A percentile compares a stretch with the other conserved stretches of the same genome.
phyloP scores from a whole-genome alignment of 2,888 invertebrate genomes.

The Sinelater perroti region DNA sequence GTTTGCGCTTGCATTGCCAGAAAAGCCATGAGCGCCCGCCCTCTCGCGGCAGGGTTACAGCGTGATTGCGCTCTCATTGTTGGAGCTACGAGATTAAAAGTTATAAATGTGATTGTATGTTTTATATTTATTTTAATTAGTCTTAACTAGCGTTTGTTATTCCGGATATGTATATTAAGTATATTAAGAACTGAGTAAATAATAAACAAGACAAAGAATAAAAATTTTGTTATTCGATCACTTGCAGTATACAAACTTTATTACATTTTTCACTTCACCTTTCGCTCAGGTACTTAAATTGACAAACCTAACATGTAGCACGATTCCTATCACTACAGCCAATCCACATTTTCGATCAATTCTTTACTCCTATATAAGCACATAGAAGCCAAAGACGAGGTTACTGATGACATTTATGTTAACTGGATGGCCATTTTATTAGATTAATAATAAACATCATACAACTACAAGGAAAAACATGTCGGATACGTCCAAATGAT shows the following conservation, averaged over 20 bases:
- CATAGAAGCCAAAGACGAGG: constrained; percentile 22
- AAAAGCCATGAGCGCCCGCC: constrained; percentile 20
- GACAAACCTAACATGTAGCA: constrained; percentile 30
- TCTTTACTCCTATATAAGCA: constrained; percentile 26
- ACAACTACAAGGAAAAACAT: constrained; percentile 14
- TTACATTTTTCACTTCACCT: constrained; percentile 14
- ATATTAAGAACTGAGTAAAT: constrained; percentile 18
- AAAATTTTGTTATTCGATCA: constrained; percentile 31
- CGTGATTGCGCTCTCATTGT: no score
- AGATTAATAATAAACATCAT: constrained; percentile 24
- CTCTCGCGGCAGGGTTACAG: no score
- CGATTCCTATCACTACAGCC: constrained; percentile 24
- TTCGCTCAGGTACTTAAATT: constrained; percentile 34
- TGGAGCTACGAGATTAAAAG: no score
- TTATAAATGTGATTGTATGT: constrained; percentile 30
- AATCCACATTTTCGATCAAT: constrained; percentile 21
- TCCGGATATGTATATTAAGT: constrained; percentile 8
- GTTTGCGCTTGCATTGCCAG: constrained; percentile 70
- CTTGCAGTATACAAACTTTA: constrained; percentile 32
- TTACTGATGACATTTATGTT: constrained; percentile 15
- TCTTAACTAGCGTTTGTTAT: constrained; percentile 12
- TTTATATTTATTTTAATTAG: constrained; percentile 27
- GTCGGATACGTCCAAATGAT: constrained; percentile 13
- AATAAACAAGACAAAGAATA: constrained; percentile 13
- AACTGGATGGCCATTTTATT: constrained; percentile 27